Conservation (phyloP, 1,140 invertebrate genomes). For the Camponotus floridanus region DNA sequence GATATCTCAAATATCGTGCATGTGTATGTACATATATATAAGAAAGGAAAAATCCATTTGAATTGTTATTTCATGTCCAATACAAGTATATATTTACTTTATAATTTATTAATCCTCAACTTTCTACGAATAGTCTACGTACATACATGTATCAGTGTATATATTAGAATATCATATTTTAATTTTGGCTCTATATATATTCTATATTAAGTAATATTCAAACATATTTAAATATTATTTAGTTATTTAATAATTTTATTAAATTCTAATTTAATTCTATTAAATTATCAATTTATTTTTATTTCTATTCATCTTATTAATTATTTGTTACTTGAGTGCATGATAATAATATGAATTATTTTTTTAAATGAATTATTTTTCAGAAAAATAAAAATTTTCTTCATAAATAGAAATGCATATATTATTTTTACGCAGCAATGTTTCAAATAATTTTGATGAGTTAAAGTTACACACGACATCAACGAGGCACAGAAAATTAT, state of each 20-base stretch:
- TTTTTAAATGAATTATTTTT: too few species aligned
- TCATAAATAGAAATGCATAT: not conserved
- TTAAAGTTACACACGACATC: not conserved
- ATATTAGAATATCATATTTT: not conserved
- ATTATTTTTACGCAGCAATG: not conserved
- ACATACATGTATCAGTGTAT: not conserved
- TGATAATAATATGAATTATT: not conserved
- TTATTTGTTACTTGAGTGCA: not conserved
- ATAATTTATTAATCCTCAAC: not conserved
- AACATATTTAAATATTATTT: too few species aligned
- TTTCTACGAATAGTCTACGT: not conserved
- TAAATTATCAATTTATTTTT: too few species aligned
- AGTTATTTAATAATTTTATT: too few species aligned
- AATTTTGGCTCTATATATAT: not conserved
- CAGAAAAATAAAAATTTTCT: not conserved
- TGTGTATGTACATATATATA: not conserved
- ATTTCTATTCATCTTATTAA: too few species aligned
- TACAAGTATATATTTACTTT: not conserved
- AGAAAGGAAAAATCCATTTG: not conserved
- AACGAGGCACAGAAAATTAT: slow-evolving; percentile 42
- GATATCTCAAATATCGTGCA: not conserved
- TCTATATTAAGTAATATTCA: not conserved
- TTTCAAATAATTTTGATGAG: slow-evolving; percentile 31
- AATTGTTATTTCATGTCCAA: not conserved
- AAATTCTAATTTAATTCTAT: too few species aligned